Evolutionary conservation across 2,113 vertebrate species (phyloP), one percentile per base, ranked within the genome.

Genomic region (Riparia riparia): DNA sequence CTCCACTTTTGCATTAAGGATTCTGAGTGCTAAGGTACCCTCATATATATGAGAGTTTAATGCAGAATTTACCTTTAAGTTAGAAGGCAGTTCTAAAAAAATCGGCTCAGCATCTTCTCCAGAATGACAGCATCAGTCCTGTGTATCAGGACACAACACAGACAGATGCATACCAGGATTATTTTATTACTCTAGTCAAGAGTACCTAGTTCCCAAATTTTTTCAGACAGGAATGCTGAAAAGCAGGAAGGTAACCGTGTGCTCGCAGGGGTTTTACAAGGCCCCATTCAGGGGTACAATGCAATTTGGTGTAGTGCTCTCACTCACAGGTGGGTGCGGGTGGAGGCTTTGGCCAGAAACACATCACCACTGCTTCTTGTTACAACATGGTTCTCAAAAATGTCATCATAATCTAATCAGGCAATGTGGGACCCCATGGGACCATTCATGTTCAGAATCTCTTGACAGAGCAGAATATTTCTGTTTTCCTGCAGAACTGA

Each of bases 281-380:
- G 22, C n/a, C 68, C 24, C 13, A 1, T 57, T 50, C 58, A 20
- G 22, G 24, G 6, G 9, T 32, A 31, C 29, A 3, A 3, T 2
- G 9, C 31, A 39, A 15, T 37, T 20, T 19, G 17, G 22, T 65
- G 45, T n/a, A 15, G 29, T 18, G 53, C 47, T 57, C 25, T 51
- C 44, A 17, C 25, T 49, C n/a, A 25, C 0, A 5, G n/a, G 41
- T n/a, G n/a, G 15, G 31, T 3, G 31, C 1, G 1, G 14, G 32
- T 34, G 6, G 63, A 58, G 51, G 32, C 45, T 58, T 71, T 31
- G 61, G 42, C 66, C 50, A 63, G 47, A 73, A 92, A 45, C 25
- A 10, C 25, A 51, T 26, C 21, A 10, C 32, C 22, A 24, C 47
- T 76, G 16, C 29, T 4, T 1, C 44, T 79, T 41, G 26, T 39